Evolutionary conservation across 2,888 invertebrate species (phyloP), one percentile per base, ranked within the genome.

Genomic region (Tipula helvola): DNA sequence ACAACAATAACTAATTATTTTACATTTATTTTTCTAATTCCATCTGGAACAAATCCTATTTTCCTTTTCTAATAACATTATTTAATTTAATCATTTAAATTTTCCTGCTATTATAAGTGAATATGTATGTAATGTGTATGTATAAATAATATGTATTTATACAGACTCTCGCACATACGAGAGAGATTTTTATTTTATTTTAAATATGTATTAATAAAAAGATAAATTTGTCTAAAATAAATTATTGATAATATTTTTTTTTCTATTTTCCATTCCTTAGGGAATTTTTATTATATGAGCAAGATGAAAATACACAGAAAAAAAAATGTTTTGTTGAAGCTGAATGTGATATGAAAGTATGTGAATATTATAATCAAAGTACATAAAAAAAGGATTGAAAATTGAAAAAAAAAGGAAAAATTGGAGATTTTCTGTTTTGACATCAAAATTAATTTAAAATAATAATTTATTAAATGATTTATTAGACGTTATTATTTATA

Each of bases 361-460:
- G 16, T 52, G 16, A 39, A 39, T 71, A 71, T 71, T 71, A 28
- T 71, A 28, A 71, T 71, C 71, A 71, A 71, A 71, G 71, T 71
- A 28, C 28, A 2, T 71, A 71, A 1, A 71, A 71, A 71, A 71
- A 71, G 71, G 71, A 71, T 71, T 71, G 71, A 71, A 71, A 71
- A 71, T 71, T 71, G 71, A 71, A 71, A 71, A 57, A 28, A 28
- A 71, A 71, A 71, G 71, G 71, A 71, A 71, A 71, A 71, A 71
- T 71, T 71, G 71, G 71, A 71, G 71, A 71, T 71, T 28, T 71
- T 71, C 71, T 71, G 71, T 71, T 71, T 71, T 71, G 71, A 71
- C 71, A 71, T 71, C 71, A 71, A 71, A 71, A 71, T 71, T 71
- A 71, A 71, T 71, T 71, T 71, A 71, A 71, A 71, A 71, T 71